Evolutionary conservation across 2,888 invertebrate species (phyloP).

Genomic region (Leptinotarsa juncta): DNA sequence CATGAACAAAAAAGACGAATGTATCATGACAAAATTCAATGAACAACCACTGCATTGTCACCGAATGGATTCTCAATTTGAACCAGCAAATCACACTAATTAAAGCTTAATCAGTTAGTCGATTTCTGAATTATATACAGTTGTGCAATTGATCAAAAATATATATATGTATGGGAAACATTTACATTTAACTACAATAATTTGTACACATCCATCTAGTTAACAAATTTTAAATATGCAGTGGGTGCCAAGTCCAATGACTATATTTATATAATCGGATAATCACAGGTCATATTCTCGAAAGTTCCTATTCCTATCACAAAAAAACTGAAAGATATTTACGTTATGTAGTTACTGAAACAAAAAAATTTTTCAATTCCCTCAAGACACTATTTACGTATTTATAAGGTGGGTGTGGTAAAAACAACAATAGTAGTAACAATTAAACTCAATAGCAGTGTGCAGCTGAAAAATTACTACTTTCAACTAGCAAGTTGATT

Average conservation of each 20-base stretch:
- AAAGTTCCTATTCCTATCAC: conserved; percentile 12
- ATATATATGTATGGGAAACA: conserved; percentile 29
- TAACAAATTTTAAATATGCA: conserved; percentile 25
- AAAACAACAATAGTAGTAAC: background rate
- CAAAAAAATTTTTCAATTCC: background rate
- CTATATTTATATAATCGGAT: conserved; percentile 28
- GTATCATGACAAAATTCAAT: conserved; percentile 39
- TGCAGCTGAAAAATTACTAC: background rate
- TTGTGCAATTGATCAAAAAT: conserved; percentile 34
- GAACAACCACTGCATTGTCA: conserved; percentile 34
- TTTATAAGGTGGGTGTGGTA: background rate
- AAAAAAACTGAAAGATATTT: conserved; percentile 5
- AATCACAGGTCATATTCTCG: conserved; percentile 37
- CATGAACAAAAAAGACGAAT: conserved; percentile 47
- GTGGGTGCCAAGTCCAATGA: conserved; percentile 33
- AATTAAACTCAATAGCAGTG: background rate
- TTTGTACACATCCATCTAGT: conserved; percentile 32
- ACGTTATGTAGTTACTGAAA: background rate
- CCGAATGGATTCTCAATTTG: conserved; percentile 26
- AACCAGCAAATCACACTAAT: conserved; percentile 33
- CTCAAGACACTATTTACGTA: conserved; percentile 20
- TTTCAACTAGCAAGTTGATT: background rate
- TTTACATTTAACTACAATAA: conserved; percentile 41
- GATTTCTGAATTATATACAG: conserved; percentile 34
- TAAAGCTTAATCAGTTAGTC: conserved; percentile 35